phyloP scores from a whole-genome alignment of 2,797 vertebrate species.

The Neomorphus geoffroyi region DNA sequence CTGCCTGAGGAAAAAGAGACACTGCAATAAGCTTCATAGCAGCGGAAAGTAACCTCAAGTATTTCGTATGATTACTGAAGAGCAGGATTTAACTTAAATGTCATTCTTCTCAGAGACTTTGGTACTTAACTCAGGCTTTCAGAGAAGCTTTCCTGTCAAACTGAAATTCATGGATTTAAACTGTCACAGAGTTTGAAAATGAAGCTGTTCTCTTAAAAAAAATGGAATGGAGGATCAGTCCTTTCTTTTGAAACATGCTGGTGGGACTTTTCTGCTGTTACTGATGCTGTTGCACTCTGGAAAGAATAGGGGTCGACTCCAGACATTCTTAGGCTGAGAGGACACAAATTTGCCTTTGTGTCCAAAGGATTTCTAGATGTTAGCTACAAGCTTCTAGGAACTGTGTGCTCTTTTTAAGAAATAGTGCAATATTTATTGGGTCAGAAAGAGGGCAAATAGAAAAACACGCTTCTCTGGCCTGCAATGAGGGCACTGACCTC shows the following conservation, averaged over 20 bases:
- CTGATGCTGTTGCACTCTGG: rapidly evolving
- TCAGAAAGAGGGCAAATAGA: background rate
- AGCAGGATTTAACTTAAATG: background rate
- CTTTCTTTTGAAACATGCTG: background rate
- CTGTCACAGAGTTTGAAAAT: background rate
- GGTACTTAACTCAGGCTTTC: background rate
- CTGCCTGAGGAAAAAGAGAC: background rate
- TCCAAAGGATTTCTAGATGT: background rate
- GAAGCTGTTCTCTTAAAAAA: background rate
- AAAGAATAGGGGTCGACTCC: background rate
- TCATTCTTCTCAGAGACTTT: background rate
- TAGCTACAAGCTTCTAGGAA: background rate
- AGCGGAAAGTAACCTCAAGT: background rate
- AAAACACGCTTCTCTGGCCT: background rate
- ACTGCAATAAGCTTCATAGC: background rate
- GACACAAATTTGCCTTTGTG: background rate
- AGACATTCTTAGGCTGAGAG: background rate
- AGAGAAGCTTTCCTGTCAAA: background rate
- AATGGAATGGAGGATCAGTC: background rate
- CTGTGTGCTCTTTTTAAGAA: background rate
- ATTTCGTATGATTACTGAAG: background rate
- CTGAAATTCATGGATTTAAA: background rate
- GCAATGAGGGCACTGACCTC: background rate
- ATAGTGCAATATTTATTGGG: background rate
- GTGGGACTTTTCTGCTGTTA: background rate